Conservation (phyloP, 2,888 invertebrate genomes). For the Diarsia brunnea region DNA sequence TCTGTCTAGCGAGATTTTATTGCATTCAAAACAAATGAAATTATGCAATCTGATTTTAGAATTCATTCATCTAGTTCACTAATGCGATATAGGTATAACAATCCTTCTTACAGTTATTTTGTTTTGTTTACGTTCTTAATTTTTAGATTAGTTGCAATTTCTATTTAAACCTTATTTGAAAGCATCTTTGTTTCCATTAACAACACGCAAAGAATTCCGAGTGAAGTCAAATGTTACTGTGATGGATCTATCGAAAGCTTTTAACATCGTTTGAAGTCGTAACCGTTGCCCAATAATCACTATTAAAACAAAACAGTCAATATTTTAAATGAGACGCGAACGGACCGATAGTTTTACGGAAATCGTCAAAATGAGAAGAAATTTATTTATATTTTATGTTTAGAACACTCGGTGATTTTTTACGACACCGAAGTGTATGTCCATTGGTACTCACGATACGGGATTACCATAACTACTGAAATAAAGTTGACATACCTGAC, state of each 20-base stretch:
- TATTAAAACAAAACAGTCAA: conserved; percentile 21
- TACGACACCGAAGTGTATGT: conserved; percentile 26
- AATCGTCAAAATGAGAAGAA: conserved; percentile 59
- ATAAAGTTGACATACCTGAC: not conserved
- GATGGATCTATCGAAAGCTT: conserved; percentile 7
- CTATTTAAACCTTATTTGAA: not conserved
- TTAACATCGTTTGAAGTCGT: conserved; percentile 1
- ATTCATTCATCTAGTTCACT: not conserved
- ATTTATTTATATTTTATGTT: conserved; percentile 64
- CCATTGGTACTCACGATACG: conserved; percentile 37
- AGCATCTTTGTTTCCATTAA: not conserved
- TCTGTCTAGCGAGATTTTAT: not conserved
- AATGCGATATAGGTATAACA: not conserved
- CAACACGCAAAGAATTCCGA: not conserved
- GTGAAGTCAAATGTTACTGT: not conserved
- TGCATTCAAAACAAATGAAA: not conserved
- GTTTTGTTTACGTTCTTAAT: not conserved
- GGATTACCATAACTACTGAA: not conserved
- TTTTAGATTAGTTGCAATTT: not conserved
- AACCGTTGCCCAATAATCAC: conserved; percentile 21
- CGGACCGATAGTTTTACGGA: conserved; percentile 53
- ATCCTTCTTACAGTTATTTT: not conserved
- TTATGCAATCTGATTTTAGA: not conserved
- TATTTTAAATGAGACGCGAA: conserved; percentile 37
- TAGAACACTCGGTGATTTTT: conserved; percentile 61